These are phyloP conservation scores for Trachythela sp. DNA, from an alignment of 64 coral and sea anemone genomes.

Conservation along the genomic window DNA sequence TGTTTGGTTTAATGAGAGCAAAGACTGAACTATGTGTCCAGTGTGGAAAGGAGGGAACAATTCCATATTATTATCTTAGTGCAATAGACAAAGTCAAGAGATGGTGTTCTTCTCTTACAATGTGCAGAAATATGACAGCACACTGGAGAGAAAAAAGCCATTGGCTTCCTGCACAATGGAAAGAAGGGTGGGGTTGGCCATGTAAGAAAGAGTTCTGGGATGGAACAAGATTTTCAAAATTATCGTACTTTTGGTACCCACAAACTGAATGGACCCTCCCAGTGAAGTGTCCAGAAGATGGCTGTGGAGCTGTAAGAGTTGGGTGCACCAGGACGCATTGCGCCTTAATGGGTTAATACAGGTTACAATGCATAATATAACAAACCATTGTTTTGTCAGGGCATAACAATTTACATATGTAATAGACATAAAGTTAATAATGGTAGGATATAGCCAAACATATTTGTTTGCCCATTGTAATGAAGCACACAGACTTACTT, in stretches of 20 bases:
- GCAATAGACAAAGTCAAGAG: slow-evolving; percentile 42
- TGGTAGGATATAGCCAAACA: no score
- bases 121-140: slow-evolving; percentile 51
- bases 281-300: background rate
- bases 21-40: slow-evolving; percentile 6
- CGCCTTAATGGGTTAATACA: no score
- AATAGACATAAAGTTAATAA: no score
- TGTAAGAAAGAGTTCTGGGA: slow-evolving; percentile 32
- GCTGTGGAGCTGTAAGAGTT: no score
- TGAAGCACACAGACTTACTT: no score
- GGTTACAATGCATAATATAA: no score
- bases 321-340: no score
- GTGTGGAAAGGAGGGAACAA: slow-evolving; percentile 25
- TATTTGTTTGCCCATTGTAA: no score
- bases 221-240: background rate
- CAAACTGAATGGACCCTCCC: background rate
- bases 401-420: no score
- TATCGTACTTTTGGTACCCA: background rate
- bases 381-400: no score
- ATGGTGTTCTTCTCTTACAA: slow-evolving; percentile 40
- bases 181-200: slow-evolving; percentile 44
- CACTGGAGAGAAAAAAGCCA: slow-evolving; percentile 42
- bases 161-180: slow-evolving; percentile 47
- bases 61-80: slow-evolving; percentile 50
- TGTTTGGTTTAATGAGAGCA: slow-evolving; percentile 39